Conservation (phyloP, 2,113 vertebrate species). For the Mesitornis unicolor region DNA sequence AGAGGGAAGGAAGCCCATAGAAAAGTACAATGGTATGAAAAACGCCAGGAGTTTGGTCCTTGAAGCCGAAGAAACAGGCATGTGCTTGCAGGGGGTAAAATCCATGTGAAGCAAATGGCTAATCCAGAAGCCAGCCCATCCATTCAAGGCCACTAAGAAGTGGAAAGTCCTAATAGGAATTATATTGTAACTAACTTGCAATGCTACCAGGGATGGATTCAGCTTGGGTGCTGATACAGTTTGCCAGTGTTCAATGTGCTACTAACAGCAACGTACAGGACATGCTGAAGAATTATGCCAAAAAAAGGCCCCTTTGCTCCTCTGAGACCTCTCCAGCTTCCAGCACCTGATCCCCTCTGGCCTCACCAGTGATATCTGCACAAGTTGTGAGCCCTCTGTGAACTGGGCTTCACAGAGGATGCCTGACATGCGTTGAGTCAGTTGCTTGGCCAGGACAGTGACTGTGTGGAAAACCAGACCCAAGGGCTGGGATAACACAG, state of each 20-base stretch:
- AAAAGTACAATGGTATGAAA: not conserved
- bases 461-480: not conserved
- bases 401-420: not conserved
- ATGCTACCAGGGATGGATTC: not conserved
- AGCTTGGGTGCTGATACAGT: not conserved
- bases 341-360: not conserved
- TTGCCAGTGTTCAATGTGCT: not conserved
- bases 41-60: not conserved
- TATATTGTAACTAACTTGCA: not conserved
- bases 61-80: not conserved
- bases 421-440: accelerated
- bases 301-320: not conserved
- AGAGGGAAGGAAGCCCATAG: not conserved
- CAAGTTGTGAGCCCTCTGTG: not conserved
- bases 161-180: not conserved
- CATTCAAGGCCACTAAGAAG: not conserved
- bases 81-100: not conserved
- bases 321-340: not conserved
- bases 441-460: not conserved
- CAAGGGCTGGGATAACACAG: not conserved
- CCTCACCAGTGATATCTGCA: not conserved
- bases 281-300: not conserved
- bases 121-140: not conserved
- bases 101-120: not conserved
- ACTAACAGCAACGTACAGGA: not conserved